Evolutionary conservation across 2,113 vertebrate genomes (phyloP).

Genomic region (Takifugu bimaculatus): DNA sequence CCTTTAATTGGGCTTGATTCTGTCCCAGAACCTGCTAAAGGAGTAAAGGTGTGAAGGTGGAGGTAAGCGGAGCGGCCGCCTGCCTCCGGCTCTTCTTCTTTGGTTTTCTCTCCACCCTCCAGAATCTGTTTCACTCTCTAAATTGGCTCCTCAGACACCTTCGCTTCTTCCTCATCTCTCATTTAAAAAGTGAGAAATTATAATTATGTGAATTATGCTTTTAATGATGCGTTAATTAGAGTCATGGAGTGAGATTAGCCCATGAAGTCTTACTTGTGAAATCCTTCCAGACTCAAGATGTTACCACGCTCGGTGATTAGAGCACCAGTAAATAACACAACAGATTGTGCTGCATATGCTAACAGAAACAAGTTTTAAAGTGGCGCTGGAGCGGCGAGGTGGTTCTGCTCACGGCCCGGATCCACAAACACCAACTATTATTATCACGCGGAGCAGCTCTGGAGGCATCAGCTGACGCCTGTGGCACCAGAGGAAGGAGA

Average conservation of each 20-base stretch:
- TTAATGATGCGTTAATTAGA: conserved; percentile 89
- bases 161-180: conserved; percentile 71
- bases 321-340: conserved; percentile 74
- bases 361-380: conserved; percentile 76
- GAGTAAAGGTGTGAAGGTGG: too few species aligned
- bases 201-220: conserved; percentile 89
- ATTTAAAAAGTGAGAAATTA: conserved; percentile 88
- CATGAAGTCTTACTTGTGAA: conserved; percentile 82
- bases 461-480: background rate
- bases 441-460: conserved; percentile 38
- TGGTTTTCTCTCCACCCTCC: too few species aligned
- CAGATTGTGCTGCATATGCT: conserved; percentile 79
- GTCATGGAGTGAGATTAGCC: conserved; percentile 83
- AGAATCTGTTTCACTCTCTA: conserved; percentile 71
- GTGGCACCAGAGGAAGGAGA: background rate
- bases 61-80: too few species aligned
- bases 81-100: too few species aligned
- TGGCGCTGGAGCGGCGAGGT: conserved; percentile 61
- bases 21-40: too few species aligned
- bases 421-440: conserved; percentile 52
- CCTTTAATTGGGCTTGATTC: too few species aligned
- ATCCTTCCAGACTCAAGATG: conserved; percentile 74
- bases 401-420: conserved; percentile 44
- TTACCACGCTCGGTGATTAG: conserved; percentile 70
- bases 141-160: conserved; percentile 77